These are phyloP conservation scores for Petaurus breviceps DNA, from an alignment of 2,113 vertebrate species.

Conservation along the genomic window DNA sequence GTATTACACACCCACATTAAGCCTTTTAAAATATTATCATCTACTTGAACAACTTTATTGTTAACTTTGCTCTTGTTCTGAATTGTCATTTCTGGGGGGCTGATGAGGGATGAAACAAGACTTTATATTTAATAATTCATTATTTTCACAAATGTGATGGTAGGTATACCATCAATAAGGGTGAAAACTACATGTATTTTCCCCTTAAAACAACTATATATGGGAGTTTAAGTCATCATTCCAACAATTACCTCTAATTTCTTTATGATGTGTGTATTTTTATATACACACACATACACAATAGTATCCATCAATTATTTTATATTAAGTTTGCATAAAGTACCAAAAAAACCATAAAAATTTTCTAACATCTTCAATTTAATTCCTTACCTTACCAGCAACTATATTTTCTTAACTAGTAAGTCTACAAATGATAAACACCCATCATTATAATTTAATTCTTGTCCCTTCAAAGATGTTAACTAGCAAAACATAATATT, in stretches of 20 bases:
- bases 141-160: slow-evolving; percentile 3
- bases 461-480: slow-evolving; percentile 50
- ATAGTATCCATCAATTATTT: slow-evolving; percentile 43
- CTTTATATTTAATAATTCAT: background rate
- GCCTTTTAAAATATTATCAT: slow-evolving; percentile 43
- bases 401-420: slow-evolving; percentile 46
- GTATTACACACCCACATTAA: slow-evolving; percentile 37
- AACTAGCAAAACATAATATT: slow-evolving; percentile 41
- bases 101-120: background rate
- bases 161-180: slow-evolving; percentile 42
- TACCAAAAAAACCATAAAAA: slow-evolving; percentile 53
- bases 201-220: slow-evolving; percentile 36
- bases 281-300: background rate
- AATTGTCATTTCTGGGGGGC: background rate
- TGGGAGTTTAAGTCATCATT: slow-evolving; percentile 60
- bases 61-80: slow-evolving; percentile 51
- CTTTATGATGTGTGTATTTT: slow-evolving; percentile 13
- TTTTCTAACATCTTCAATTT: slow-evolving; percentile 51
- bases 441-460: slow-evolving; percentile 22
- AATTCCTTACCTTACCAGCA: slow-evolving; percentile 55
- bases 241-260: slow-evolving; percentile 50
- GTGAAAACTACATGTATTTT: slow-evolving; percentile 42
- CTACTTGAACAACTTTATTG: slow-evolving; percentile 48
- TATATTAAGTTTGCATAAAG: slow-evolving; percentile 34
- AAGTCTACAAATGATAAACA: slow-evolving; percentile 41